phyloP scores from a whole-genome alignment of 2,797 vertebrate genomes.

The Melopsittacus undulatus region DNA sequence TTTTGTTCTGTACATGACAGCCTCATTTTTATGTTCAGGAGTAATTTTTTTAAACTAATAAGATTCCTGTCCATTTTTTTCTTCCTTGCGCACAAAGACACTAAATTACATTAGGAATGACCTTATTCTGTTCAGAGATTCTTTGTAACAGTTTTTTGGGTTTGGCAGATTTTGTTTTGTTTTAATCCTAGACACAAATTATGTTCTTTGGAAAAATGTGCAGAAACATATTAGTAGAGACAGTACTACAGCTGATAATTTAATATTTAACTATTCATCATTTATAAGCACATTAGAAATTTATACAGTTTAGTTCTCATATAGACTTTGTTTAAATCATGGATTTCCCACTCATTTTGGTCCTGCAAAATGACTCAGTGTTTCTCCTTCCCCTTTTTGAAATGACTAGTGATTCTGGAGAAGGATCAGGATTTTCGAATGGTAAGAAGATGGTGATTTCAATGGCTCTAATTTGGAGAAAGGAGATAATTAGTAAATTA shows the following conservation, averaged over 20 bases:
- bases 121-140: neutral
- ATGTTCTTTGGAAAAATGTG: neutral
- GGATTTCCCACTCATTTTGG: neutral
- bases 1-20: conserved; percentile 32
- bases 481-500: neutral
- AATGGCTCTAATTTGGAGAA: neutral
- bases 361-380: neutral
- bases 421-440: neutral
- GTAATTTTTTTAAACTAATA: conserved; percentile 15
- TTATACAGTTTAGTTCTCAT: neutral
- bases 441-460: neutral
- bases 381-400: neutral
- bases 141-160: neutral
- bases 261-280: neutral
- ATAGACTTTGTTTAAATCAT: neutral
- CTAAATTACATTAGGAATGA: neutral
- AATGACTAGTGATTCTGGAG: neutral
- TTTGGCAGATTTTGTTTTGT: neutral
- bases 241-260: neutral
- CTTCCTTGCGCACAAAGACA: neutral
- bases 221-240: neutral
- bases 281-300: neutral
- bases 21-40: conserved; percentile 41
- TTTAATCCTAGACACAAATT: neutral
- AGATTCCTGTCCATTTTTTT: neutral